Conservation (phyloP, 1,140 invertebrate genomes). For the Lanistes nyassanus region DNA sequence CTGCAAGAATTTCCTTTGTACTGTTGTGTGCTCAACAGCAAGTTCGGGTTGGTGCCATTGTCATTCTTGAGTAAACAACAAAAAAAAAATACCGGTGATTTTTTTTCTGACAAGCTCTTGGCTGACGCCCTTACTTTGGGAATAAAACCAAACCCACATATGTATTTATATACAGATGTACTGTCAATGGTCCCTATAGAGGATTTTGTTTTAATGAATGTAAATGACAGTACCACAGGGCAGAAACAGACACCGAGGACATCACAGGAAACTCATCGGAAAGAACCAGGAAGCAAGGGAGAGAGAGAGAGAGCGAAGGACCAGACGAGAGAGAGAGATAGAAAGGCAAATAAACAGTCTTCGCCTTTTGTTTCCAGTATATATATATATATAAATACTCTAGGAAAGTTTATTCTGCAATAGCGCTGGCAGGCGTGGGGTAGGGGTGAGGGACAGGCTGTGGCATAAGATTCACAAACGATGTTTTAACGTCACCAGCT, state of each 20-base stretch:
- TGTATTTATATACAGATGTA: background rate
- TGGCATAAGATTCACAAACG: too few species aligned
- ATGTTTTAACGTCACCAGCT: too few species aligned
- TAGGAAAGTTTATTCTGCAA: too few species aligned
- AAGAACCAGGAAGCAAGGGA: conserved; percentile 3
- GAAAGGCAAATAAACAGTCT: background rate
- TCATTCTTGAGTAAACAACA: too few species aligned
- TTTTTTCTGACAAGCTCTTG: background rate
- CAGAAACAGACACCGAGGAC: background rate
- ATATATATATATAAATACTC: too few species aligned
- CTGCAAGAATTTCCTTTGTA: too few species aligned
- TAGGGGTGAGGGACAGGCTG: too few species aligned
- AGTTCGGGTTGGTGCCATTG: too few species aligned
- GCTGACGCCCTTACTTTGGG: background rate
- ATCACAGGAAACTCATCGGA: background rate
- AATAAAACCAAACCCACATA: background rate
- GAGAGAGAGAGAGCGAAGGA: conserved; percentile 13
- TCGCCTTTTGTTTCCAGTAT: too few species aligned
- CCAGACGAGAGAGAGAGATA: background rate
- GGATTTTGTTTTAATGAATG: background rate
- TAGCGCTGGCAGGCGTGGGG: too few species aligned
- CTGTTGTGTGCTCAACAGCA: too few species aligned
- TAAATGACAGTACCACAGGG: background rate
- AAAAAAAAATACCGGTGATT: too few species aligned
- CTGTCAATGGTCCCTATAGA: background rate